These are phyloP conservation scores for Lepidocyrtinus sp. DNA, from an alignment of 2,888 invertebrate genomes.

Conservation along the genomic window DNA sequence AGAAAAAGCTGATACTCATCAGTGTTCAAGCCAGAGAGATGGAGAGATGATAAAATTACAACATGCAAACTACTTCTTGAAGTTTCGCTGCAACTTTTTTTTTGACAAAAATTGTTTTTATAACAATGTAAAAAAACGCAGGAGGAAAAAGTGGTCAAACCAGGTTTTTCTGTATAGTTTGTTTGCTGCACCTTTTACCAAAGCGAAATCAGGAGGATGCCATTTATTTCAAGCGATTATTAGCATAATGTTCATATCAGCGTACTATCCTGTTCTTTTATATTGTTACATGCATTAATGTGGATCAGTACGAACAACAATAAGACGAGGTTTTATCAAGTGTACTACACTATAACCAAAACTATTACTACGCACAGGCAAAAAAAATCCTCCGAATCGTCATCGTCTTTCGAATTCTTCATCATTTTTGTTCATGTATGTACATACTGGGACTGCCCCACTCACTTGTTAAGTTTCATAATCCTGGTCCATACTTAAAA, in stretches of 20 bases:
- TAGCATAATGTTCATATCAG: too few species aligned
- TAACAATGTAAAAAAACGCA: conserved; percentile 8
- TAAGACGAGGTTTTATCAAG: not conserved
- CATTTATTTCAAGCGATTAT: too few species aligned
- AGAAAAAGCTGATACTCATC: too few species aligned
- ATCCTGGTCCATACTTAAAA: not conserved
- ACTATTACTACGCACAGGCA: not conserved
- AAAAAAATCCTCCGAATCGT: not conserved
- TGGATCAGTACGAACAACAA: not conserved
- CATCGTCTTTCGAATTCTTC: not conserved
- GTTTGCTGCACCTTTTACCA: too few species aligned
- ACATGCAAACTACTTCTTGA: not conserved
- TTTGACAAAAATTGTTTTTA: conserved; percentile 30
- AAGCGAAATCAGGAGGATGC: too few species aligned
- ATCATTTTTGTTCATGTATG: not conserved
- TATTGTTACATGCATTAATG: too few species aligned
- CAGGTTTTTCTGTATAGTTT: conserved; percentile 35
- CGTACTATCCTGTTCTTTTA: not conserved
- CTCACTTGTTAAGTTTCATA: not conserved
- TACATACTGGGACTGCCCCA: conserved; percentile 1
- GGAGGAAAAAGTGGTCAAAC: conserved; percentile 48
- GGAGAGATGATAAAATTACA: too few species aligned
- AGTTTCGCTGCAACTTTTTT: conserved; percentile 16
- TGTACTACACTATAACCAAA: not conserved
- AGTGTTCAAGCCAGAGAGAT: too few species aligned